These are phyloP conservation scores for Ephydatia muelleri DNA, from an alignment of 37 sponge, comb jelly and placozoan species.

Conservation along the genomic window DNA sequence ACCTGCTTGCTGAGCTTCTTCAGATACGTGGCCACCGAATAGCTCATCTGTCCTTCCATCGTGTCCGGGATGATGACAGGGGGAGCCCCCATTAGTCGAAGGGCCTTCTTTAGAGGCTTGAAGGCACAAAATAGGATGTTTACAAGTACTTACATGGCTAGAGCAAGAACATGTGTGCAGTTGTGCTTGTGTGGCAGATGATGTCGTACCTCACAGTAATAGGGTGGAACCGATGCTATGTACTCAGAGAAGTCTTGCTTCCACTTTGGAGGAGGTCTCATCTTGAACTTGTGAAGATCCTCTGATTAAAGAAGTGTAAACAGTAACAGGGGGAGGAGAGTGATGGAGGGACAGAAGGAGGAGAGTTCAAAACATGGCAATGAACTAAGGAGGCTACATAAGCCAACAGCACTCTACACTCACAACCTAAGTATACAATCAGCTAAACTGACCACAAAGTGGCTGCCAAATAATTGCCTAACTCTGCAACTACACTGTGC, in stretches of 20 bases:
- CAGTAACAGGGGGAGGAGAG: too few relatives aligned
- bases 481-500: not conserved
- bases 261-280: conserved; percentile 79
- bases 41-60: conserved; percentile 82
- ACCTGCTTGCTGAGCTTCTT: conserved; percentile 88
- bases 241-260: conserved; percentile 82
- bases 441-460: not conserved
- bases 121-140: conserved; percentile 10
- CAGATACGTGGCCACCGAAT: conserved; percentile 61
- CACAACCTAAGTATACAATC: not conserved
- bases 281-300: conserved; percentile 45
- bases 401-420: not conserved
- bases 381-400: too few relatives aligned
- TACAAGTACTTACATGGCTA: not conserved
- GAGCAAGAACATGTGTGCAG: not conserved
- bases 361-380: too few relatives aligned
- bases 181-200: too few relatives aligned
- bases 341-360: not conserved
- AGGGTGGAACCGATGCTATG: conserved; percentile 72
- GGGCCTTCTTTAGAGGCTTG: conserved; percentile 82
- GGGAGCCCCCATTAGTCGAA: conserved; percentile 82
- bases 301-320: conserved; percentile 26
- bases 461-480: too few relatives aligned
- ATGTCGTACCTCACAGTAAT: conserved; percentile 76
- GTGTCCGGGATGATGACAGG: conserved; percentile 68